Evolutionary conservation across 2,888 invertebrate genomes (phyloP).

Genomic region (Andrena trimmerana): DNA sequence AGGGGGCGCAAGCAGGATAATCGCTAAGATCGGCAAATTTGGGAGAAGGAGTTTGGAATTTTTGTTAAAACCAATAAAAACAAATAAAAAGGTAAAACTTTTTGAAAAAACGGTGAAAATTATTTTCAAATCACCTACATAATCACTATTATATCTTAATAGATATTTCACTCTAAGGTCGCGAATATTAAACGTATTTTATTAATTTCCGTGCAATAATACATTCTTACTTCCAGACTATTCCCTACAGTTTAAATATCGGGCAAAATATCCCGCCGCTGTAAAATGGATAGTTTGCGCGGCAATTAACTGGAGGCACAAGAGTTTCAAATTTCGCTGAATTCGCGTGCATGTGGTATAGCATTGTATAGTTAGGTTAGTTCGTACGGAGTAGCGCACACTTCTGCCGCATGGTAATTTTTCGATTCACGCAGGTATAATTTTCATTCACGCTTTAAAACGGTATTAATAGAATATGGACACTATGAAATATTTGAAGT

Average conservation of each 20-base stretch:
- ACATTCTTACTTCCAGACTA: not conserved
- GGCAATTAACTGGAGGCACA: constrained; percentile 1
- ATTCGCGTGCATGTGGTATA: not conserved
- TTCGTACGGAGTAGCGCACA: not conserved
- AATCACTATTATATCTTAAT: too few species aligned
- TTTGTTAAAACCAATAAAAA: too few species aligned
- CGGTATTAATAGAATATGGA: not conserved
- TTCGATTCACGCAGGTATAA: not conserved
- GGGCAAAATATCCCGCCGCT: constrained; percentile 10
- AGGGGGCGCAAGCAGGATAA: too few species aligned
- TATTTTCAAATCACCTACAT: too few species aligned
- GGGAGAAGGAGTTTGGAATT: too few species aligned
- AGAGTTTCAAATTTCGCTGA: constrained; percentile 29
- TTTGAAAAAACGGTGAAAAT: too few species aligned
- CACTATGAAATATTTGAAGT: not conserved
- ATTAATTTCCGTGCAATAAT: not conserved
- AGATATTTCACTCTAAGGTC: too few species aligned
- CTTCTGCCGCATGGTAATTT: not conserved
- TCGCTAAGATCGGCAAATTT: too few species aligned
- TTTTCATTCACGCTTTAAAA: not conserved
- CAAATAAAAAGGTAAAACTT: too few species aligned
- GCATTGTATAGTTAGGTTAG: constrained; percentile 30
- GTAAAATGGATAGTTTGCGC: constrained; percentile 40
- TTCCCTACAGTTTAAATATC: constrained; percentile 17
- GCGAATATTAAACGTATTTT: not conserved